These are phyloP conservation scores for Osedax frankpressi DNA, from an alignment of 2,888 invertebrate genomes.

Conservation along the genomic window DNA sequence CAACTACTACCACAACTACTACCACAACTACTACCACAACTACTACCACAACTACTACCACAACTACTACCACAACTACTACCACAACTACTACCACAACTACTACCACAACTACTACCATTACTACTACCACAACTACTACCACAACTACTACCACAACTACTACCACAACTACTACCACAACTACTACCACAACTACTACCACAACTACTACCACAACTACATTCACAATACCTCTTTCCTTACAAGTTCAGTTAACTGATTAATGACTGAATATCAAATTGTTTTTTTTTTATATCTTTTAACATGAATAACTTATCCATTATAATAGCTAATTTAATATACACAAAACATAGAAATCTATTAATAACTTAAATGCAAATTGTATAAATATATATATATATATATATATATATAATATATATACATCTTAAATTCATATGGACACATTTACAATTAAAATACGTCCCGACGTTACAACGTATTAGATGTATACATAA, in stretches of 20 bases:
- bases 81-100: constrained; percentile 11
- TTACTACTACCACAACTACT: not conserved
- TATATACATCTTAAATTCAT: not conserved
- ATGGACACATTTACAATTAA: not conserved
- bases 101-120: not conserved
- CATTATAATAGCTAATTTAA: too few species aligned
- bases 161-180: not conserved
- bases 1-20: constrained; percentile 11
- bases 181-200: not conserved
- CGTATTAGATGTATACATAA: too few species aligned
- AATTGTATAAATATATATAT: not conserved
- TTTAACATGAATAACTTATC: not conserved
- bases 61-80: constrained; percentile 10
- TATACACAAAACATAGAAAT: not conserved
- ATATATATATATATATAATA: not conserved
- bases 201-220: not conserved
- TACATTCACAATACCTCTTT: too few species aligned
- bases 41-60: constrained; percentile 6
- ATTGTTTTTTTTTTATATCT: too few species aligned
- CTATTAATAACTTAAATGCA: too few species aligned
- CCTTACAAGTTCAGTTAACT: too few species aligned
- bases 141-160: not conserved
- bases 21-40: constrained; percentile 6
- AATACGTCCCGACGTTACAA: too few species aligned
- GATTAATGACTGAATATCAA: too few species aligned